Percentiles rank a stretch among this genome's conserved stretches.
These are phyloP conservation scores for Chaetura pelagica DNA, from an alignment of 2,113 vertebrate species.

Conservation along the genomic window DNA sequence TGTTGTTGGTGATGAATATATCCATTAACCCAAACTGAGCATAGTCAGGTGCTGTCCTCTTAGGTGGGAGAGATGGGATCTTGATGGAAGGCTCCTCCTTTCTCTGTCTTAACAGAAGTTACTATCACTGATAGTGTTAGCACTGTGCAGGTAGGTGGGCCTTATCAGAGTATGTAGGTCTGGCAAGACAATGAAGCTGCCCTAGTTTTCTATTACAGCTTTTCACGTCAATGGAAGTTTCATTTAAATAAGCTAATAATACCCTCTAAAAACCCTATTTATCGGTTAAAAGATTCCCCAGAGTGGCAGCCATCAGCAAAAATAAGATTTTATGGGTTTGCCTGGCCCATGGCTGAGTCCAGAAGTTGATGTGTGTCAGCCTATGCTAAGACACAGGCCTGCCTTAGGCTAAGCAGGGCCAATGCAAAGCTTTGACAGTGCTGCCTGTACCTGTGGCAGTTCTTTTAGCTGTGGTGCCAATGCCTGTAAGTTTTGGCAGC, in stretches of 20 bases:
- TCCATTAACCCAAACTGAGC: background rate
- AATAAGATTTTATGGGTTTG: background rate
- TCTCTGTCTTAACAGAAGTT: background rate
- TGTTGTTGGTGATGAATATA: background rate
- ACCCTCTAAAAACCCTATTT: background rate
- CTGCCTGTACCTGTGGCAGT: background rate
- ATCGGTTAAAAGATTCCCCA: background rate
- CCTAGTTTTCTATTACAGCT: background rate
- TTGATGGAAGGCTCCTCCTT: background rate
- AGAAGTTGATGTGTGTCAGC: background rate
- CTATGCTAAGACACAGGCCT: background rate
- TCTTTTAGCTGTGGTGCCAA: background rate
- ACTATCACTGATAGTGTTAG: background rate
- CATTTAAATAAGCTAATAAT: background rate
- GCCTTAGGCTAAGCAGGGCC: background rate
- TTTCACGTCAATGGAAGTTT: background rate
- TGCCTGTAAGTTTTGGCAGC: background rate
- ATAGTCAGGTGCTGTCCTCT: background rate
- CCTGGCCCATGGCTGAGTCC: background rate
- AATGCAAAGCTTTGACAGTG: background rate
- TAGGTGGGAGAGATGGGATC: background rate
- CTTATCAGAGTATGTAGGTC: background rate
- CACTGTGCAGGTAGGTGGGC: background rate
- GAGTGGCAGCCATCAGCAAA: background rate
- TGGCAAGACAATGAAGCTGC: background rate